Evolutionary conservation across 2,888 invertebrate species (phyloP).

Genomic region (Ectobius pallidus): DNA sequence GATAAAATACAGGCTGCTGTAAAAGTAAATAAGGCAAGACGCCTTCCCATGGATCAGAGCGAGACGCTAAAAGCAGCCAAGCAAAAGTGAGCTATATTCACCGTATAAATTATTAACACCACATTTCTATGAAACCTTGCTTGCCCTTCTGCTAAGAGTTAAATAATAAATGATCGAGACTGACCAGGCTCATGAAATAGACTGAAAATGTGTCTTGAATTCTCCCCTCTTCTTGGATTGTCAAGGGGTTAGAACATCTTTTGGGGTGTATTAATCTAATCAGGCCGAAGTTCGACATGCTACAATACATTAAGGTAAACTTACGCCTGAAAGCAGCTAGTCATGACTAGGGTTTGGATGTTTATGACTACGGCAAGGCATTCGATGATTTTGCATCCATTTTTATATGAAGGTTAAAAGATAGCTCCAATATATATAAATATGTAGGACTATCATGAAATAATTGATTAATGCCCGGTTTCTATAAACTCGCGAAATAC

Average conservation of each 20-base stretch:
- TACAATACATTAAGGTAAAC: too few species aligned
- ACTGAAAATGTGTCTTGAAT: not conserved
- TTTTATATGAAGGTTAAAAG: too few species aligned
- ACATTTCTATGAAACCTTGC: not conserved
- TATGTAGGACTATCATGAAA: too few species aligned
- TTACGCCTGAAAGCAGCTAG: too few species aligned
- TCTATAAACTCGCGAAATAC: too few species aligned
- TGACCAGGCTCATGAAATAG: constrained; percentile 11
- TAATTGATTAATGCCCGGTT: too few species aligned
- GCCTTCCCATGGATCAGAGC: constrained; percentile 24
- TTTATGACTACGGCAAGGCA: too few species aligned
- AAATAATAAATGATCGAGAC: constrained; percentile 9
- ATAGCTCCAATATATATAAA: too few species aligned
- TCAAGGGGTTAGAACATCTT: constrained; percentile 6
- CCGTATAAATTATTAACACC: constrained; percentile 5
- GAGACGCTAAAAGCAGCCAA: constrained; percentile 21
- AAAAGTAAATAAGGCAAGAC: constrained; percentile 29
- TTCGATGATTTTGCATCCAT: too few species aligned
- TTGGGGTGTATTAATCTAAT: not conserved
- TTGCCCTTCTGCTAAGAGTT: not conserved
- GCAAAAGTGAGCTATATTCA: constrained; percentile 19
- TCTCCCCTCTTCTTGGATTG: not conserved
- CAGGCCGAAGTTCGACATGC: not conserved
- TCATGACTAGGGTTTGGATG: too few species aligned
- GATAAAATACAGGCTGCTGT: constrained; percentile 27